Conservation (phyloP, 2,888 invertebrate genomes). For the Eudemis profundana region DNA sequence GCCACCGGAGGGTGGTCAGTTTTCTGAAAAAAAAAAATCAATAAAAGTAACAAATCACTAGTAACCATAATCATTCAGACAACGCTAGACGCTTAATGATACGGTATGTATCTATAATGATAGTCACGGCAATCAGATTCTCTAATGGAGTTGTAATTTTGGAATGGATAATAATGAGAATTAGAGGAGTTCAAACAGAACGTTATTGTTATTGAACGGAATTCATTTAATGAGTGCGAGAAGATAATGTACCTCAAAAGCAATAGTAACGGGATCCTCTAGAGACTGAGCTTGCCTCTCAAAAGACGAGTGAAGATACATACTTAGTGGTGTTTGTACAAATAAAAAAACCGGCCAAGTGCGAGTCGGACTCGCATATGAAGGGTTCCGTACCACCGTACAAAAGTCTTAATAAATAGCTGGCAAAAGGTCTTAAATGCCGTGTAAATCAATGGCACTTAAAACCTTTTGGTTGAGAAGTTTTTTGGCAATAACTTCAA, state of each 20-base stretch:
- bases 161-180: conserved; percentile 24
- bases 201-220: conserved; percentile 12
- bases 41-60: neutral
- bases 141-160: neutral
- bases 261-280: neutral
- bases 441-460: too few relatives aligned
- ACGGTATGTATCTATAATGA: neutral
- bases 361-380: too few relatives aligned
- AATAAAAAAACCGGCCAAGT: too few relatives aligned
- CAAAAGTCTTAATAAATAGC: too few relatives aligned
- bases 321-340: too few relatives aligned
- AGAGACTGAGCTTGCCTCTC: neutral
- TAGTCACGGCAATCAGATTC: conserved; percentile 18
- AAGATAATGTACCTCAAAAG: conserved; percentile 5
- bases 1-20: conserved; percentile 82
- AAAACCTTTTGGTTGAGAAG: too few relatives aligned
- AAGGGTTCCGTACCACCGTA: too few relatives aligned
- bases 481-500: too few relatives aligned
- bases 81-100: neutral
- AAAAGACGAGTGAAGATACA: too few relatives aligned
- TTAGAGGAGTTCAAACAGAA: conserved; percentile 17
- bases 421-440: too few relatives aligned
- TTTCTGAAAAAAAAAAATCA: conserved; percentile 66
- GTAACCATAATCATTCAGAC: neutral
- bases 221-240: conserved; percentile 16